phyloP scores from a whole-genome alignment of 1,140 invertebrate species.

The Geopemphigus sp. region DNA sequence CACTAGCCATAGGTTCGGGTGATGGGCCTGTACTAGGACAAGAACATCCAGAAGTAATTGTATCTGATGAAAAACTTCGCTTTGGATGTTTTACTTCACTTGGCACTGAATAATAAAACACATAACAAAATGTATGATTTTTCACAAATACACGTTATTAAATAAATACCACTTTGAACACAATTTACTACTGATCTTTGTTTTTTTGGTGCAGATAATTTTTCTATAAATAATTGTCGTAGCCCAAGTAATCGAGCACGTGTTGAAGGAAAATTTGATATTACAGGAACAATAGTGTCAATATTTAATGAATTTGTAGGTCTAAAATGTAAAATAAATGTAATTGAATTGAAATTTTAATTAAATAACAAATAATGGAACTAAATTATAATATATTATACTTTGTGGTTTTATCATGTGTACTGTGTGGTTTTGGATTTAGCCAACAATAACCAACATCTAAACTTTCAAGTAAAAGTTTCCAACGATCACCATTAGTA shows the following conservation, averaged over 20 bases:
- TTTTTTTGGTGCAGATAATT: constrained; percentile 46
- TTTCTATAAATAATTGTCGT: constrained; percentile 37
- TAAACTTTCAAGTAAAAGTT: constrained; percentile 65
- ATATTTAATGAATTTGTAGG: constrained; percentile 36
- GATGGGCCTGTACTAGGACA: constrained; percentile 27
- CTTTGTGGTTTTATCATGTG: constrained; percentile 54
- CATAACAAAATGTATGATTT: not conserved
- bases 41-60: constrained; percentile 32
- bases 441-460: constrained; percentile 63
- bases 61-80: constrained; percentile 33
- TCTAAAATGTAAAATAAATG: constrained; percentile 61
- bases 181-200: constrained; percentile 33
- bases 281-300: constrained; percentile 38
- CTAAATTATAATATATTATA: constrained; percentile 55
- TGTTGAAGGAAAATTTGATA: constrained; percentile 45
- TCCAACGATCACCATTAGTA: constrained; percentile 63
- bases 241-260: constrained; percentile 31
- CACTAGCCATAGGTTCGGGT: constrained; percentile 10
- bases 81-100: constrained; percentile 40
- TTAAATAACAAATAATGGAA: constrained; percentile 58
- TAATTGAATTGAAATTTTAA: not conserved
- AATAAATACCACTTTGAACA: constrained; percentile 32
- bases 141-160: not conserved
- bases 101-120: constrained; percentile 1
- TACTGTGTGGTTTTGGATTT: constrained; percentile 49